Evolutionary conservation across 1,140 invertebrate genomes (phyloP).

Genomic region (Anoplolepis gracilipes): DNA sequence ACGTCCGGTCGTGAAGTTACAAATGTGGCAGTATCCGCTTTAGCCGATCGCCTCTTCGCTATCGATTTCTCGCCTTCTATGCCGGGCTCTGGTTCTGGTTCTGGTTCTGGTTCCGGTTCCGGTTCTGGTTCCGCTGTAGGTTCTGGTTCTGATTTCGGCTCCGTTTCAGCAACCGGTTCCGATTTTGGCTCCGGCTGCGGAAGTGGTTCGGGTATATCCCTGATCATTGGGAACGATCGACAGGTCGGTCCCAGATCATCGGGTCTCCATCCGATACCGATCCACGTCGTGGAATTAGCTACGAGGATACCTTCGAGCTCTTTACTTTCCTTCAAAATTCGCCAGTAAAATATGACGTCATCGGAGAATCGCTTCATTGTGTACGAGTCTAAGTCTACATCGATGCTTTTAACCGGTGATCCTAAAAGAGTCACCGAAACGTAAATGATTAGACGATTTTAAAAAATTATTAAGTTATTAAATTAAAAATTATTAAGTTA

Average conservation of each 20-base stretch:
- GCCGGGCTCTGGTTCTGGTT: conserved; percentile 81
- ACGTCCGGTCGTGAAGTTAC: conserved; percentile 82
- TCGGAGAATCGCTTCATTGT: conserved; percentile 90
- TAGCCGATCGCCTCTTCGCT: conserved; percentile 84
- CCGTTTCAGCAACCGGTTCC: conserved; percentile 74
- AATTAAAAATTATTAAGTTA: too few relatives aligned
- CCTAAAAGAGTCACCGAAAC: conserved; percentile 83
- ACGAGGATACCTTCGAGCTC: conserved; percentile 95
- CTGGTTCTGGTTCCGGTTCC: conserved; percentile 73
- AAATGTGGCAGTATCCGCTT: conserved; percentile 65
- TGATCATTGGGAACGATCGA: conserved; percentile 91
- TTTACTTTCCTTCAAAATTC: conserved; percentile 91
- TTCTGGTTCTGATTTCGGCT: conserved; percentile 71
- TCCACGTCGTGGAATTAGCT: conserved; percentile 94
- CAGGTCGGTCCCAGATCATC: conserved; percentile 90
- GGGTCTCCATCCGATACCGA: conserved; percentile 94
- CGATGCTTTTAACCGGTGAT: conserved; percentile 88
- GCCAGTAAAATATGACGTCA: conserved; percentile 93
- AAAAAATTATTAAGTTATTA: too few relatives aligned
- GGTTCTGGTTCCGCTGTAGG: conserved; percentile 77
- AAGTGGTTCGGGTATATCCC: conserved; percentile 84
- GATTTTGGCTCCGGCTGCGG: conserved; percentile 83
- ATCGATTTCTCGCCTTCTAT: conserved; percentile 77
- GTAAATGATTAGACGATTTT: too few relatives aligned
- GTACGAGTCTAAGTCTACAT: conserved; percentile 90